Conservation (phyloP, 2,888 invertebrate genomes). For the Parelbella ahira region DNA sequence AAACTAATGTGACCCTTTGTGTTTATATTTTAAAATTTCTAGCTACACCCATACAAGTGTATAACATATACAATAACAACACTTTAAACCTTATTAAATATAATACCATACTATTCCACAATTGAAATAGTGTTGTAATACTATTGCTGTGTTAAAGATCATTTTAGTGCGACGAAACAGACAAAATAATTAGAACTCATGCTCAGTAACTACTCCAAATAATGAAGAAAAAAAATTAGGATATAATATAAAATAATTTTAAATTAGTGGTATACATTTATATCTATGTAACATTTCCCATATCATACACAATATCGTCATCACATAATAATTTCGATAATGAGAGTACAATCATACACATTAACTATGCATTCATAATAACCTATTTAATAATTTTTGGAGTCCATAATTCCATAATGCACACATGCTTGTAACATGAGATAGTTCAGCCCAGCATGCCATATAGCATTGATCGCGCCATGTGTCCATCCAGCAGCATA, state of each 20-base stretch:
- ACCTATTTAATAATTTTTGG: conserved; percentile 68
- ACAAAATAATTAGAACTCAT: conserved; percentile 28
- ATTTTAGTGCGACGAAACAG: conserved; percentile 29
- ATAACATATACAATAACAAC: conserved; percentile 12
- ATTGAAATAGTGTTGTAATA: conserved; percentile 33
- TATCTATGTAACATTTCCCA: conserved; percentile 37
- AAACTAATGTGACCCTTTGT: no score
- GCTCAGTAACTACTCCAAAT: conserved; percentile 25
- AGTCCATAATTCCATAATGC: conserved; percentile 64
- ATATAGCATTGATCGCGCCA: no score
- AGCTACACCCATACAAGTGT: no score
- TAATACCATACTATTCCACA: no score
- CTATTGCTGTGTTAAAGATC: conserved; percentile 26
- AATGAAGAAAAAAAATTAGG: conserved; percentile 29
- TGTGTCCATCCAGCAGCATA: conserved; percentile 3
- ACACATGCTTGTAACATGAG: conserved; percentile 55
- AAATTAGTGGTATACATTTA: conserved; percentile 63
- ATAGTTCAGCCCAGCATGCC: conserved; percentile 56
- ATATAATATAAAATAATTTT: conserved; percentile 45
- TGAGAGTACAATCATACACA: conserved; percentile 61
- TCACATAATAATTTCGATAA: conserved; percentile 58
- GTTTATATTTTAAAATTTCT: no score
- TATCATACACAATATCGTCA: conserved; percentile 47
- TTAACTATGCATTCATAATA: conserved; percentile 60
- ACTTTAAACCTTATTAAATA: conserved; percentile 31